Percentiles rank a stretch among this genome's conserved stretches.
These are phyloP conservation scores for Macropodus opercularis DNA, from an alignment of 2,797 vertebrate genomes.

Conservation along the genomic window DNA sequence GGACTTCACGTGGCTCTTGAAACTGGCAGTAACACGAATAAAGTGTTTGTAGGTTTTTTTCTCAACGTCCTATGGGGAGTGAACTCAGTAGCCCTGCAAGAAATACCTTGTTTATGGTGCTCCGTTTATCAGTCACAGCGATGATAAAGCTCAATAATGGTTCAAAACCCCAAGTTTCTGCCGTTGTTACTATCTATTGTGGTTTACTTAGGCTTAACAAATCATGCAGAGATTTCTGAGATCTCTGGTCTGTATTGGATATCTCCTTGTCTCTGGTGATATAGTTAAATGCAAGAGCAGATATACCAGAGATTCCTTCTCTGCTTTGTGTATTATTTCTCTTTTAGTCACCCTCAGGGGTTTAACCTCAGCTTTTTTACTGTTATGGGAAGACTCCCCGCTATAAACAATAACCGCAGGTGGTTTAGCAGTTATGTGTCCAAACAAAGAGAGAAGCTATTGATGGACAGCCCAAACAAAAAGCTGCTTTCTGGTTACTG, in stretches of 20 bases:
- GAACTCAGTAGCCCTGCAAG: background rate
- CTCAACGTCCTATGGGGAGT: background rate
- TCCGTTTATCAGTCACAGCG: no score
- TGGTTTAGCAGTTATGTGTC: slow-evolving; percentile 55
- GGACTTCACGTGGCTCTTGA: slow-evolving; percentile 8
- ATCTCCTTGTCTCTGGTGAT: slow-evolving; percentile 20
- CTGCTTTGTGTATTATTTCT: slow-evolving; percentile 51
- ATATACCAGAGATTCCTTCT: slow-evolving; percentile 60
- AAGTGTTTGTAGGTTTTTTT: background rate
- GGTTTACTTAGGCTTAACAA: background rate
- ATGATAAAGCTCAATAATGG: background rate
- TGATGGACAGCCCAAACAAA: slow-evolving; percentile 34
- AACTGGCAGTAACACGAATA: slow-evolving; percentile 11
- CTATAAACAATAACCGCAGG: slow-evolving; percentile 65
- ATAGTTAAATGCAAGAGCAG: slow-evolving; percentile 38
- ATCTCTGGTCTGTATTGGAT: background rate
- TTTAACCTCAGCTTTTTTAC: slow-evolving; percentile 58
- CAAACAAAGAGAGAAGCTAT: slow-evolving; percentile 18
- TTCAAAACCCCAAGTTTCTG: background rate
- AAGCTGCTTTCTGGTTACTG: background rate
- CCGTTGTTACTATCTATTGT: slow-evolving; percentile 2
- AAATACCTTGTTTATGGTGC: slow-evolving; percentile 3
- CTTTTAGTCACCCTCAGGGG: slow-evolving; percentile 45
- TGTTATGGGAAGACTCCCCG: slow-evolving; percentile 56
- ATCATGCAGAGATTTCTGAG: background rate